Percentiles rank a stretch among this genome's conserved stretches.
These are phyloP conservation scores for Limonius californicus DNA, from an alignment of 1,140 invertebrate species.

Conservation along the genomic window DNA sequence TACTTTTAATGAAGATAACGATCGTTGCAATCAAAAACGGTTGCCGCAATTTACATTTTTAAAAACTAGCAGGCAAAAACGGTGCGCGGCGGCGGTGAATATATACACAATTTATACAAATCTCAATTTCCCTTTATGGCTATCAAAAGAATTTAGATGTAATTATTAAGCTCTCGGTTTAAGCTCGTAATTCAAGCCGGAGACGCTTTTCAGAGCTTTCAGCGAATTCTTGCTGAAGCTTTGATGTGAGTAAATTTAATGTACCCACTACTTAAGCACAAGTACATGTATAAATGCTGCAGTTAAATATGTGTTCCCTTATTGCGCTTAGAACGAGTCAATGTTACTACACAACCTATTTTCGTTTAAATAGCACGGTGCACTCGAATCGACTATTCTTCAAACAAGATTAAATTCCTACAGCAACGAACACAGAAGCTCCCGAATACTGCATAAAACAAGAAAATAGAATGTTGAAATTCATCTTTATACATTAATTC, in stretches of 20 bases:
- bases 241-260: constrained; percentile 38
- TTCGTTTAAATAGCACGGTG: no score
- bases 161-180: constrained; percentile 38
- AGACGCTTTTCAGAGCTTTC: constrained; percentile 36
- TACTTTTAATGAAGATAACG: not conserved
- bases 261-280: constrained; percentile 31
- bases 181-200: constrained; percentile 31
- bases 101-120: constrained; percentile 39
- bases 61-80: not conserved
- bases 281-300: constrained; percentile 18
- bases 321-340: not conserved
- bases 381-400: no score
- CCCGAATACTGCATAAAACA: no score
- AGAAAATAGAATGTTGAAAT: no score
- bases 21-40: not conserved
- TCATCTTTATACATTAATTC: no score
- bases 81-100: constrained; percentile 15
- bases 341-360: no score
- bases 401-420: no score
- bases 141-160: constrained; percentile 40
- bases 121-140: constrained; percentile 37
- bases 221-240: constrained; percentile 35
- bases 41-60: not conserved
- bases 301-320: not conserved
- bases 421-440: no score